Conservation (phyloP, 2,888 invertebrate species). For the Drosophila subsilvestris region DNA sequence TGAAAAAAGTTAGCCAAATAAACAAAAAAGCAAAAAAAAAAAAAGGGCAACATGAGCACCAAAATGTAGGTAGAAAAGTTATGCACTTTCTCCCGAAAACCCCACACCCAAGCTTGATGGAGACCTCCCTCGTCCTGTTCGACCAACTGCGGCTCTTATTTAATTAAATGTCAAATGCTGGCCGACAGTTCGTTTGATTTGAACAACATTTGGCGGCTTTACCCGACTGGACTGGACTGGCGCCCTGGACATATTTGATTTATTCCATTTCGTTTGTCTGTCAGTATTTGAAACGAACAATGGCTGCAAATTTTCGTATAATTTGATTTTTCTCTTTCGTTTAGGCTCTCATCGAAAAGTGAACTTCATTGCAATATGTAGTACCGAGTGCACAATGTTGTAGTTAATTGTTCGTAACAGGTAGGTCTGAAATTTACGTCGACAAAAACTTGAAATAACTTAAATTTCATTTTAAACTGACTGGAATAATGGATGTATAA, state of each 20-base stretch:
- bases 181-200: conserved; percentile 47
- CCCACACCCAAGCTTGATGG: conserved; percentile 11
- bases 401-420: neutral
- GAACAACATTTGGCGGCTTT: conserved; percentile 52
- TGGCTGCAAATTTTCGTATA: conserved; percentile 32
- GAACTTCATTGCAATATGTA: conserved; percentile 8
- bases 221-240: conserved; percentile 12
- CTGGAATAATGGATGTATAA: too few relatives aligned
- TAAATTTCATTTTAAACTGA: neutral
- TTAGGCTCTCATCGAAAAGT: neutral
- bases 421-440: neutral
- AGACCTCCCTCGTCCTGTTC: conserved; percentile 17
- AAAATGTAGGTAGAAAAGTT: conserved; percentile 52
- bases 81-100: conserved; percentile 36
- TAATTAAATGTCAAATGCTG: conserved; percentile 76
- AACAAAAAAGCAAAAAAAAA: conserved; percentile 30
- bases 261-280: conserved; percentile 42
- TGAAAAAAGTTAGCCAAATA: conserved; percentile 72
- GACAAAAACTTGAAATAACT: conserved; percentile 6
- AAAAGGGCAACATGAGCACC: conserved; percentile 32
- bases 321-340: conserved; percentile 22
- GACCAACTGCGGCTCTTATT: conserved; percentile 54
- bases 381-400: conserved; percentile 2
- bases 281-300: conserved; percentile 16
- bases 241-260: conserved; percentile 33